These are phyloP conservation scores for Rhabdornis inornatus DNA, from an alignment of 2,113 vertebrate species.

Conservation along the genomic window DNA sequence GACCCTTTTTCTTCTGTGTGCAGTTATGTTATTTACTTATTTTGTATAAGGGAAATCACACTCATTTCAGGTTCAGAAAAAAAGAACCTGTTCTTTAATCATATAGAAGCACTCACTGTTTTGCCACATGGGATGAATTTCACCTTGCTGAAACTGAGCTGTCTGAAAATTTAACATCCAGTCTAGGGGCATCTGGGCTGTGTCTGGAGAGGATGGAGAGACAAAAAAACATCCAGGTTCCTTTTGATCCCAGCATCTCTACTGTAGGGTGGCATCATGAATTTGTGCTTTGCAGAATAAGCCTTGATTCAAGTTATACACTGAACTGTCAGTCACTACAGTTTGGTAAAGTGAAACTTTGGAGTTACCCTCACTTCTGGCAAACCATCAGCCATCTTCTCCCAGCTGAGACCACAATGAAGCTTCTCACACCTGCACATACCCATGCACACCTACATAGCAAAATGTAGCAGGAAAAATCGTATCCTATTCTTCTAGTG, in stretches of 20 bases:
- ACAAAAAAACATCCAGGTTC: background rate
- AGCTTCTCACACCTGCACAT: background rate
- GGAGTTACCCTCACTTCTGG: background rate
- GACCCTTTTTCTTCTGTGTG: background rate
- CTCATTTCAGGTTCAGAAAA: background rate
- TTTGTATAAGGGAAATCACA: background rate
- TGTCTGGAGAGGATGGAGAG: background rate
- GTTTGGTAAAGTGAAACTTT: background rate
- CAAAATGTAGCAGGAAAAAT: background rate
- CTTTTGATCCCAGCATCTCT: background rate
- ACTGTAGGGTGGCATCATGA: background rate
- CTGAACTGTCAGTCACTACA: background rate
- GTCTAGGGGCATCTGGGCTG: background rate
- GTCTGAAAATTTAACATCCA: background rate
- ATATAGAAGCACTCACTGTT: background rate
- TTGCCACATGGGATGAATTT: background rate
- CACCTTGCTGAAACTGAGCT: background rate
- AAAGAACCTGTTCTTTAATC: background rate
- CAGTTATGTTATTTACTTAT: background rate
- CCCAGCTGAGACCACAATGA: background rate
- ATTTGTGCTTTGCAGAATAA: rapidly evolving
- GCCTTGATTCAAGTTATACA: background rate
- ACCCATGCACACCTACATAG: background rate
- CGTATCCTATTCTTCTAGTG: background rate
- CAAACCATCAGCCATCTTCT: background rate